phyloP scores from a whole-genome alignment of 2,113 vertebrate genomes.

The Vulpes vulpes region DNA sequence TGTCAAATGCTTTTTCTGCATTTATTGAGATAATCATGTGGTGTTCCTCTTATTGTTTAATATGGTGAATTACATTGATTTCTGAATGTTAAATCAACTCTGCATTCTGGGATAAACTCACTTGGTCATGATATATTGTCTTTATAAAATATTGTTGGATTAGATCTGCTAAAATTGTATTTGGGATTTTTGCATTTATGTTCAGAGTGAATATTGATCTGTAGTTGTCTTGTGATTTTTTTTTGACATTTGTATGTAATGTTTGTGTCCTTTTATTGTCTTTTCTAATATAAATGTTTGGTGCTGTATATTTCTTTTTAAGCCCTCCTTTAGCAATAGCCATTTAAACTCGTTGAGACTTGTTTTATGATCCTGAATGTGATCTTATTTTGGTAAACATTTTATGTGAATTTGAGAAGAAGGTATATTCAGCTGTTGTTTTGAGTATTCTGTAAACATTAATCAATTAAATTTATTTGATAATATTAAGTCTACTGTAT shows the following conservation, averaged over 20 bases:
- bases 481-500: background rate
- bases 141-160: conserved; percentile 35
- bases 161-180: background rate
- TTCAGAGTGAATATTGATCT: background rate
- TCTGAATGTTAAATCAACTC: background rate
- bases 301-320: background rate
- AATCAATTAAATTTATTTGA: background rate
- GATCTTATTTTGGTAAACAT: background rate
- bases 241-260: background rate
- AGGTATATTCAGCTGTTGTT: conserved; percentile 14
- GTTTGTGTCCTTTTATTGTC: background rate
- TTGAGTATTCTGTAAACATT: background rate
- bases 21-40: background rate
- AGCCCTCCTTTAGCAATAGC: background rate
- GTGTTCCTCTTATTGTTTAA: conserved; percentile 1
- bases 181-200: background rate
- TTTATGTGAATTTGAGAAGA: background rate
- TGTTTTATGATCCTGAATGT: background rate
- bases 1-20: conserved; percentile 4
- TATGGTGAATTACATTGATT: background rate
- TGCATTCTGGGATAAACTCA: background rate
- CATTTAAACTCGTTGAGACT: background rate
- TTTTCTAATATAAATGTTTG: background rate
- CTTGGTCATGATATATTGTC: background rate
- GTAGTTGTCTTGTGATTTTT: background rate